Evolutionary conservation across 2,797 vertebrate species (phyloP), one percentile per base, ranked within the genome.

Genomic region (Galago senegalensis): DNA sequence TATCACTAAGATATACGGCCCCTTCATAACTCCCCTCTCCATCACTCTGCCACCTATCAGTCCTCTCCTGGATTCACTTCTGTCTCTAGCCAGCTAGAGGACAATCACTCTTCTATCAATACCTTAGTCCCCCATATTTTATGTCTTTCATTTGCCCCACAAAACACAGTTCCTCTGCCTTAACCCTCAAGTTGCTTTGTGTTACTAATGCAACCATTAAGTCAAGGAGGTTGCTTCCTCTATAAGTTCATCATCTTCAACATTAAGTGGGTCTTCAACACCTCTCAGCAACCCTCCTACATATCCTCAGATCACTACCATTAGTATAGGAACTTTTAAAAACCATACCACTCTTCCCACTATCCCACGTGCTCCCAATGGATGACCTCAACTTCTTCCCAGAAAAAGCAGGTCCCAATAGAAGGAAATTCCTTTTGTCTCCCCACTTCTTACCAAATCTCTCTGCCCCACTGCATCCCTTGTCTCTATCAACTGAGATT

Each of bases 381-480:
- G 31, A 80, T 84, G 37, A 96, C n/a, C 58, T 92, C 72, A 89
- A 81, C 29, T 60, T 75, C 58, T 94, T 46, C 65, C 29, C 70
- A 77, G 56, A 77, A 37, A 83, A 94, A 81, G 82, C 73, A 88
- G 85, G 96, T 18, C 17, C 46, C 20, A 87, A 37, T 5, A 60
- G n/a, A 89, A 93, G 25, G 29, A 88, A 96, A 91, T n/a, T n/a
- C 29, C 84, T 87, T 91, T 43, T 65, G 27, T 61, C 29, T 94
- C 70, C 37, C 7, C 2, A 85, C 73, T 73, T 69, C 29, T 92
- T 37, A 92, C n/a, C 69, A 97, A 96, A 86, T 60, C 49, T 37
- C 67, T 87, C 61, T 58, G 60, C 7, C 75, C 10, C 23, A 63
- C 77, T 43, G 89, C 7, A 43, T 37, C 82, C 31, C 40, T 72